Conservation (phyloP, 2,113 vertebrate species). For the Sceloporus tristichus region DNA sequence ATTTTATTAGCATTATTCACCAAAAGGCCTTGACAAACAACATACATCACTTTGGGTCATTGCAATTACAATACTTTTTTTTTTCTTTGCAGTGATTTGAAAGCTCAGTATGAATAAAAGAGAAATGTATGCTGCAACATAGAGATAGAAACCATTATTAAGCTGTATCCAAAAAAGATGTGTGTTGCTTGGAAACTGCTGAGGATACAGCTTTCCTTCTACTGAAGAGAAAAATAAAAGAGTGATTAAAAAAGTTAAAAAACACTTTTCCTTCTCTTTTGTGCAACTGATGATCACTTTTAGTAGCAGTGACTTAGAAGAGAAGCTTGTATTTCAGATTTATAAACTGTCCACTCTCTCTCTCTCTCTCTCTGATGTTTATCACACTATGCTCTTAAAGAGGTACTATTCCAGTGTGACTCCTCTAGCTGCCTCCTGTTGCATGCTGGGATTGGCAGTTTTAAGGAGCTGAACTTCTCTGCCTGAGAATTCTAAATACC, state of each 20-base stretch:
- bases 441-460: no score
- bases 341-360: constrained; percentile 44
- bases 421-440: no score
- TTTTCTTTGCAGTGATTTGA: constrained; percentile 39
- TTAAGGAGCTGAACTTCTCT: no score
- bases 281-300: constrained; percentile 62
- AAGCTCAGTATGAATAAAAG: constrained; percentile 46
- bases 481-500: no score
- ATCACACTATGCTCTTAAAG: no score
- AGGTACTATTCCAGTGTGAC: no score
- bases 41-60: constrained; percentile 15
- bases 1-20: constrained; percentile 55
- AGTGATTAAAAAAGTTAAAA: constrained; percentile 61
- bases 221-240: constrained; percentile 63
- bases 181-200: constrained; percentile 65
- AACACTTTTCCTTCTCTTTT: constrained; percentile 45
- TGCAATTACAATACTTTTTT: constrained; percentile 28
- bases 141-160: constrained; percentile 65
- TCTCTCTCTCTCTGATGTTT: neutral
- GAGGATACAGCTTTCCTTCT: constrained; percentile 70
- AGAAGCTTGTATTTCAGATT: constrained; percentile 52
- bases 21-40: constrained; percentile 33
- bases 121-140: constrained; percentile 49
- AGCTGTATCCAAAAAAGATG: constrained; percentile 67
- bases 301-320: constrained; percentile 61